A percentile compares a stretch with the other conserved stretches of the same genome.
These are phyloP conservation scores for Leptopilina clavipes DNA, from an alignment of 1,140 invertebrate genomes.

Conservation along the genomic window DNA sequence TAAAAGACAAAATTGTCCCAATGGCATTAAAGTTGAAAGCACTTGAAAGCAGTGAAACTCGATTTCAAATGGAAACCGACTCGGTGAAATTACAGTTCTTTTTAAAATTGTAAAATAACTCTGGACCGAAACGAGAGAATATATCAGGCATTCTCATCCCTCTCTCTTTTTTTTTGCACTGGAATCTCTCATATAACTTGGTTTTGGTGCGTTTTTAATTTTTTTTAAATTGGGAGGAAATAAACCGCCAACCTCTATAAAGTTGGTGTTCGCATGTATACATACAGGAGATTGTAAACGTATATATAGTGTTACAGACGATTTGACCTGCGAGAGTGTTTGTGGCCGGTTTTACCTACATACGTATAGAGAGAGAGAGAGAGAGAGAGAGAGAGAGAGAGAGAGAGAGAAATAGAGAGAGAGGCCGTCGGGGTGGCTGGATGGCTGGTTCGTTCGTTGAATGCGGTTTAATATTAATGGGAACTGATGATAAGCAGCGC, in stretches of 20 bases:
- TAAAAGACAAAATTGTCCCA: too few relatives aligned
- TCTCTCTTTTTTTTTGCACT: too few relatives aligned
- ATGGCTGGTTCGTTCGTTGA: conserved; percentile 71
- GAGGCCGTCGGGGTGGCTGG: conserved; percentile 58
- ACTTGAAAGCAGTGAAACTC: too few relatives aligned
- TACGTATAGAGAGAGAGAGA: conserved; percentile 59
- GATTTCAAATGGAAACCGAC: neutral
- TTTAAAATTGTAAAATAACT: neutral
- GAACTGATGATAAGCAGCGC: conserved; percentile 76
- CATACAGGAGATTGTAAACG: conserved; percentile 21
- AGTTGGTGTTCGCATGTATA: neutral
- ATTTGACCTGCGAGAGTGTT: conserved; percentile 52
- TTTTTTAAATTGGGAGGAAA: conserved; percentile 19
- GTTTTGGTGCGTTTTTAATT: neutral
- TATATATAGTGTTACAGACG: conserved; percentile 37
- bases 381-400: too few relatives aligned
- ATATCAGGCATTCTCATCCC: neutral
- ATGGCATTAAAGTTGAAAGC: too few relatives aligned
- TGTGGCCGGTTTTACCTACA: conserved; percentile 56
- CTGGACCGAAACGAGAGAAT: neutral
- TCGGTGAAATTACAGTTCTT: neutral
- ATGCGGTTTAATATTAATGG: conserved; percentile 77
- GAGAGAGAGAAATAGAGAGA: conserved; percentile 46
- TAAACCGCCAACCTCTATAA: neutral
- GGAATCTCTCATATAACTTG: neutral